Evolutionary conservation across 2,113 vertebrate species (phyloP).

Genomic region (Myotis lucifugus): DNA sequence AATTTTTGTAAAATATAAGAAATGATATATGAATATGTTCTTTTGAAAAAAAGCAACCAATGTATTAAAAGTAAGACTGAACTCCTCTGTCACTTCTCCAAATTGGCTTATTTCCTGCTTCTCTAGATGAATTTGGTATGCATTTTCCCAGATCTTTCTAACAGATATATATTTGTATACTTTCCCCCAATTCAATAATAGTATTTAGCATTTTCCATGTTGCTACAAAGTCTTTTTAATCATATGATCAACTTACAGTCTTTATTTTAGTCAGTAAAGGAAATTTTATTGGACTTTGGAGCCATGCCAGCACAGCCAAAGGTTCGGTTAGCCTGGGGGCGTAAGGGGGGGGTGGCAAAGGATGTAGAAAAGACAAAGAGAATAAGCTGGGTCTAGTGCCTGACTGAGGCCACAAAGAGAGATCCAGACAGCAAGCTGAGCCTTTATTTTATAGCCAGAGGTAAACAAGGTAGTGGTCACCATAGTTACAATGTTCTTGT

Average conservation of each 20-base stretch:
- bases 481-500: too few relatives aligned
- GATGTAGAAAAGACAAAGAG: too few relatives aligned
- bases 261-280: slow-evolving; percentile 29
- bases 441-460: too few relatives aligned
- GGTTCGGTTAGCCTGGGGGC: too few relatives aligned
- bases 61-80: not conserved
- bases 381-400: too few relatives aligned
- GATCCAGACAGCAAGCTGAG: too few relatives aligned
- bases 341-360: too few relatives aligned
- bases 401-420: too few relatives aligned
- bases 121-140: not conserved
- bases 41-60: not conserved
- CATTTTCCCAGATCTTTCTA: not conserved
- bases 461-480: too few relatives aligned
- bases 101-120: not conserved
- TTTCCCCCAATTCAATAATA: not conserved
- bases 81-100: not conserved
- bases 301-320: too few relatives aligned
- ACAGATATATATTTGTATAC: slow-evolving; percentile 12
- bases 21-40: not conserved
- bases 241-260: not conserved
- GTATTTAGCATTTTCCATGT: not conserved
- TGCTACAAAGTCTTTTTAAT: not conserved
- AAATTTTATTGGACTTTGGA: not conserved
- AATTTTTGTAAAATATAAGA: slow-evolving; percentile 1